These are phyloP conservation scores for Pantelozetes paolii DNA, from an alignment of 2,888 invertebrate species.

Conservation along the genomic window DNA sequence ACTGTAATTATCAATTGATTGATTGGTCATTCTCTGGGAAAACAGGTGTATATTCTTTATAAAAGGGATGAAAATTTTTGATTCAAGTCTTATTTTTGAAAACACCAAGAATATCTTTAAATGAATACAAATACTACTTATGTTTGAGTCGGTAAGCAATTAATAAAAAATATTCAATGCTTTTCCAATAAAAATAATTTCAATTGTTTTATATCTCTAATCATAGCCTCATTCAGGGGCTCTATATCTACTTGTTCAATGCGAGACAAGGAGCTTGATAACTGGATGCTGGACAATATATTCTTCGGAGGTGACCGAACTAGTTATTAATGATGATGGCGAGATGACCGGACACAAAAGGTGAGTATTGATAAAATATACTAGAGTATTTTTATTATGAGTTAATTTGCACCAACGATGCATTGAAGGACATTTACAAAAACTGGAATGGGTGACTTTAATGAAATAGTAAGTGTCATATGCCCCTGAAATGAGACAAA, in stretches of 20 bases:
- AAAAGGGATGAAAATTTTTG: too few species aligned
- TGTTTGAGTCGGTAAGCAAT: background rate
- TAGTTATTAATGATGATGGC: conserved; percentile 20
- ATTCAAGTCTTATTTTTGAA: background rate
- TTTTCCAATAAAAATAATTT: background rate
- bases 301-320: conserved; percentile 1
- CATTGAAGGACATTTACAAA: too few species aligned
- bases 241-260: background rate
- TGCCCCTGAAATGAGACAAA: too few species aligned
- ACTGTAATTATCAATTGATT: too few species aligned
- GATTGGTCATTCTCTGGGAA: too few species aligned
- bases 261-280: conserved; percentile 4
- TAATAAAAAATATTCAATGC: background rate
- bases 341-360: conserved; percentile 22
- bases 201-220: background rate
- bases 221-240: background rate
- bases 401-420: too few species aligned
- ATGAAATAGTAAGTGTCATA: too few species aligned
- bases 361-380: background rate
- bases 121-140: background rate
- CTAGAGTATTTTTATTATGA: background rate
- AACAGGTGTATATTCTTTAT: too few species aligned
- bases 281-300: conserved; percentile 12
- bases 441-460: too few species aligned
- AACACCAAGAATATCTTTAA: background rate